Evolutionary conservation across 2,113 vertebrate species (phyloP).

Genomic region (Archocentrus centrarchus): DNA sequence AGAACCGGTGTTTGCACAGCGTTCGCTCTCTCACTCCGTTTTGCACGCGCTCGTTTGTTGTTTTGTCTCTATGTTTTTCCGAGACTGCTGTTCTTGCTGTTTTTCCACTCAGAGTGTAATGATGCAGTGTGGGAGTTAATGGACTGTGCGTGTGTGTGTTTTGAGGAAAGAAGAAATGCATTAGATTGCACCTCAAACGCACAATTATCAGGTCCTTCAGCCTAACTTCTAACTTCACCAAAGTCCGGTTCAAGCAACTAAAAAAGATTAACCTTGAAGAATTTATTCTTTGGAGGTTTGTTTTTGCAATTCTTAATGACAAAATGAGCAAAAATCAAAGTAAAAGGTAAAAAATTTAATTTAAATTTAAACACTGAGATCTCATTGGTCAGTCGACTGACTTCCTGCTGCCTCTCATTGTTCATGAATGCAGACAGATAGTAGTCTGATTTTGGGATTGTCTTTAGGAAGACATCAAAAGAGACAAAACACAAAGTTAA

Average conservation of each 20-base stretch:
- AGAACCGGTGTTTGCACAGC: slow-evolving; percentile 52
- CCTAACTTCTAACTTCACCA: background rate
- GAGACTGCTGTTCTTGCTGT: slow-evolving; percentile 41
- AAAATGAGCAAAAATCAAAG: no score
- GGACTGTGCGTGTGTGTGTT: slow-evolving; percentile 15
- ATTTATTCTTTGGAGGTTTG: background rate
- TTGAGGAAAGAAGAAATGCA: background rate
- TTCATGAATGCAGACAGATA: background rate
- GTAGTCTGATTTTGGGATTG: background rate
- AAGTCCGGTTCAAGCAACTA: background rate
- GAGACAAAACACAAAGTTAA: background rate
- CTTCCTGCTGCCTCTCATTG: background rate
- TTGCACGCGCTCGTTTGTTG: background rate
- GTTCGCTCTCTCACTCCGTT: background rate
- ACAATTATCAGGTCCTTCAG: background rate
- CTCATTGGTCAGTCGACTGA: background rate
- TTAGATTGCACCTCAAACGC: slow-evolving; percentile 6
- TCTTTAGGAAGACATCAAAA: no score
- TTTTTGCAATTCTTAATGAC: no score
- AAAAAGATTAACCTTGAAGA: background rate
- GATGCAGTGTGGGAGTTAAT: slow-evolving; percentile 32
- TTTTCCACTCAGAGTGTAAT: slow-evolving; percentile 27
- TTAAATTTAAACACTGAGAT: background rate
- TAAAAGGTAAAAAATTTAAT: background rate
- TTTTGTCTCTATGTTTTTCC: slow-evolving; percentile 18